Percentiles rank a stretch among this genome's conserved stretches.
Conservation (phyloP, 2,113 vertebrate genomes). For the Syngnathoides biaculeatus region DNA sequence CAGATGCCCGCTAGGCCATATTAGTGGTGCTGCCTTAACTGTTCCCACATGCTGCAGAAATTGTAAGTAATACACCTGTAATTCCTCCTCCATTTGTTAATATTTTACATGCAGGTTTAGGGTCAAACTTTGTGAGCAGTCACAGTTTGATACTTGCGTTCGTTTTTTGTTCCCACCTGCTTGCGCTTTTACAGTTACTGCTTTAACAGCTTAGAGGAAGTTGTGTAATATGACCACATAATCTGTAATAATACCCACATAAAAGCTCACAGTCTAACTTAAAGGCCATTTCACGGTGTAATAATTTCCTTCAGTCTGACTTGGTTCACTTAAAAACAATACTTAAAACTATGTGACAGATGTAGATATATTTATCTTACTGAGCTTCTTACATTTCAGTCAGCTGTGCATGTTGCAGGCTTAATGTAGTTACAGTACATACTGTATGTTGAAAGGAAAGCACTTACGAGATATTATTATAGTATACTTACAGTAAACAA, state of each 20-base stretch:
- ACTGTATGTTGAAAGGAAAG: constrained; percentile 8
- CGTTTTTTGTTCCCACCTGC: constrained; percentile 42
- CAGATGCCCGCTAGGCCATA: constrained; percentile 51
- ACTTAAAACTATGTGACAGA: constrained; percentile 10
- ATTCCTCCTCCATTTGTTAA: constrained; percentile 57
- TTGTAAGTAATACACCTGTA: constrained; percentile 59
- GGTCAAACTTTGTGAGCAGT: constrained; percentile 41
- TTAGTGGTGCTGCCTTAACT: constrained; percentile 55
- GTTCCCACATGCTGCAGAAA: constrained; percentile 66
- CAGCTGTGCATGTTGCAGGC: constrained; percentile 6
- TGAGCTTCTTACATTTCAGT: constrained; percentile 2
- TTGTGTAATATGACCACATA: constrained; percentile 52
- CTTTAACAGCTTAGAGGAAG: constrained; percentile 39
- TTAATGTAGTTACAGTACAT: background rate
- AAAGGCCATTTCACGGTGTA: constrained; percentile 30
- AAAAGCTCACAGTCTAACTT: constrained; percentile 27
- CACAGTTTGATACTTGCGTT: constrained; percentile 32
- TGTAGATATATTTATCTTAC: constrained; percentile 12
- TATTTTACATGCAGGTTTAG: constrained; percentile 46
- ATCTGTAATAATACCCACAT: constrained; percentile 49
- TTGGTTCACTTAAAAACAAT: constrained; percentile 18
- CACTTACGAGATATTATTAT: too few species aligned
- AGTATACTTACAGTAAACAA: too few species aligned
- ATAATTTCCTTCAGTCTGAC: constrained; percentile 30
- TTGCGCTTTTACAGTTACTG: constrained; percentile 58